Conservation (phyloP, 1,140 invertebrate genomes). For the Calliopsis andreniformis region DNA sequence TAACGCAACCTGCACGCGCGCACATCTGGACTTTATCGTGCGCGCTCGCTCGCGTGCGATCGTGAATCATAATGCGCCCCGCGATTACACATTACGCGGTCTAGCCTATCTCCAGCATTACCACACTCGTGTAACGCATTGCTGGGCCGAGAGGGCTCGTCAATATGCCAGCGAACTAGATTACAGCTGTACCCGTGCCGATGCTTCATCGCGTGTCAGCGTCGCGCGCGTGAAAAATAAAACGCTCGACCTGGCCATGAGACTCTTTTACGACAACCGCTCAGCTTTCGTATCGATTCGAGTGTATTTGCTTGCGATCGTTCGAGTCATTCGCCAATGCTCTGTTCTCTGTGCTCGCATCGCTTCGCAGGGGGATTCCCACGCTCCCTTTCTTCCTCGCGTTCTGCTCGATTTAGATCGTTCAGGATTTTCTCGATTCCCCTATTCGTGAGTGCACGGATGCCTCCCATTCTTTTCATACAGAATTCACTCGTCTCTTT, state of each 20-base stretch:
- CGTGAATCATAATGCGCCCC: conserved; percentile 47
- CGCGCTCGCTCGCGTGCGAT: conserved; percentile 27
- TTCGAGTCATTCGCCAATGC: not conserved
- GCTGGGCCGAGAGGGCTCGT: conserved; percentile 31
- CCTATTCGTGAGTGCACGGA: not conserved
- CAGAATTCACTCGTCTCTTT: too few species aligned
- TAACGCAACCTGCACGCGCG: not conserved
- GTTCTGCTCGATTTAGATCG: not conserved
- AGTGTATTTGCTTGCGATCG: not conserved
- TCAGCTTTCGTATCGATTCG: conserved; percentile 21
- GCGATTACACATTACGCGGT: conserved; percentile 44
- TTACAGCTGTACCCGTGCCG: conserved; percentile 20
- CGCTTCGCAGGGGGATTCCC: not conserved
- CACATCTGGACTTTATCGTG: conserved; percentile 31
- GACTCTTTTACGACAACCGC: conserved; percentile 18
- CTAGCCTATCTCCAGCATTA: conserved; percentile 25
- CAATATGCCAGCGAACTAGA: conserved; percentile 38
- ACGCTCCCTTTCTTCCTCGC: not conserved
- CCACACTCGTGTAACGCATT: conserved; percentile 45
- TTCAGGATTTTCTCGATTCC: not conserved
- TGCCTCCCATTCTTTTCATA: not conserved
- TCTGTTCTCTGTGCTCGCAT: not conserved
- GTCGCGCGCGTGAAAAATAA: conserved; percentile 5
- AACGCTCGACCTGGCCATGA: conserved; percentile 19
- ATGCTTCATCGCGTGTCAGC: conserved; percentile 28